Conservation (phyloP, 2,113 vertebrate genomes). For the Lonchura striata region DNA sequence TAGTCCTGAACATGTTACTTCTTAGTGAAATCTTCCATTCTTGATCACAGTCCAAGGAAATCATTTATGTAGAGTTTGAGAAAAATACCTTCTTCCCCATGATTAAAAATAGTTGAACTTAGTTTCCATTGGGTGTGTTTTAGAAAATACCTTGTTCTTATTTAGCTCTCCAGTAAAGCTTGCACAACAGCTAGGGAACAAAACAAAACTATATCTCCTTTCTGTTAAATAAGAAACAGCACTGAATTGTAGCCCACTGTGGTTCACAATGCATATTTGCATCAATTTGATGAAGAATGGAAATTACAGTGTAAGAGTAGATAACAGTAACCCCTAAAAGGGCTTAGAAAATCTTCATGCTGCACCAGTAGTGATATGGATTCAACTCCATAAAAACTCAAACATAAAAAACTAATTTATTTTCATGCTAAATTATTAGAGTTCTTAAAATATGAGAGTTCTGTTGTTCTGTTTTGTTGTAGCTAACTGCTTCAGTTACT, state of each 20-base stretch:
- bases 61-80: not conserved
- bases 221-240: not conserved
- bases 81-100: not conserved
- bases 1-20: not conserved
- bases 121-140: not conserved
- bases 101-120: not conserved
- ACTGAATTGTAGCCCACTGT: not conserved
- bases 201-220: not conserved
- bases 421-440: not conserved
- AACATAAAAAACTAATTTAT: not conserved
- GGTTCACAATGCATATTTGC: not conserved
- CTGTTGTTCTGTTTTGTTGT: not conserved
- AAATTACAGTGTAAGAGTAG: not conserved
- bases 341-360: not conserved
- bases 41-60: not conserved
- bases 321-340: not conserved
- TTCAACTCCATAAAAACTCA: not conserved
- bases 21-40: not conserved
- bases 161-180: not conserved
- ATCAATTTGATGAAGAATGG: not conserved
- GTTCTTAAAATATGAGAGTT: not conserved
- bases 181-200: not conserved
- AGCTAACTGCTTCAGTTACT: not conserved
- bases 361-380: not conserved
- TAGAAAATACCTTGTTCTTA: not conserved